Base-by-base conservation (phyloP, 2,797 vertebrate genomes). In the Meriones psammophilus region DNA sequence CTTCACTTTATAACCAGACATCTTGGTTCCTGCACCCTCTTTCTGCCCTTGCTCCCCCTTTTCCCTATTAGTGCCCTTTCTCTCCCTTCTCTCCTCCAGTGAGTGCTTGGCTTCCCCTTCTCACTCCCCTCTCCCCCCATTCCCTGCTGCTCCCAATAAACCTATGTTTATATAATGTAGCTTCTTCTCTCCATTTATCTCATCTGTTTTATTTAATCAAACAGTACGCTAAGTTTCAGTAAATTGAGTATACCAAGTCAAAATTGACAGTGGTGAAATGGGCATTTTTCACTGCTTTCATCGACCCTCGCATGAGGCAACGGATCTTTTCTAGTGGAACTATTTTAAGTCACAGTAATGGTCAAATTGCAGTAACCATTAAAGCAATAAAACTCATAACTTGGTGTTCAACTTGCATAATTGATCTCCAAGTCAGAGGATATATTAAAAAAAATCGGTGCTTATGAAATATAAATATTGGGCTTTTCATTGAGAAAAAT, bases 291-390 rank as follows among this genome's bases (percentile, higher is more conserved):
- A 76, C 50, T 68, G 76, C 5, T 83, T 26, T 94, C 28, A 50
- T 36, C 76, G 71, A 85, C 60, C 22, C 10, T 68, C 81, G 33
- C 30, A 85, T 81, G 42, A 96, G 89, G 8, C 33, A 78, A 78
- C 66, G 30, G n/a, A 84, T 92, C 4, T 3, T 33, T 78, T 89
- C 26, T 7, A 94, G 46, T 46, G 80, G 22, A 93, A 4, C 26
- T 64, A 83, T 92, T 92, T 95, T 74, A 91, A 56, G 1, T 79
- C 68, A 87, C 84, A 86, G 68, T 94, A 93, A 84, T 89, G 30
- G 1, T 2, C 3, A 91, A 87, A 90, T 78, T 89, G 92, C 80
- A 93, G 17, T 0, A 94, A 89, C 1, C 33, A 68, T 94, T 94
- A 89, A 79, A 79, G 24, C 17, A 96, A 91, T 78, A 77, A 93